phyloP scores from a whole-genome alignment of 2,113 vertebrate genomes.

The rat (Rattus norvegicus) region GRCr8 NC_086022.1:137882501-137883000 shows the following conservation, averaged over 20 bases:
- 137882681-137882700: not conserved
- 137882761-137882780: not conserved
- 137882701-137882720: not conserved
- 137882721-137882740: not conserved
- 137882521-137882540: no score
- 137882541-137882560: not conserved
- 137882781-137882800: not conserved
- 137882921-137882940: not conserved
- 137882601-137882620: not conserved
- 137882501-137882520: not conserved
- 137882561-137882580: not conserved
- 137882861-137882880: not conserved
- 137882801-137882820: not conserved
- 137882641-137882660: not conserved
- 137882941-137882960: not conserved
- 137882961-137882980: no score
- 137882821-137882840: not conserved
- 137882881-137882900: not conserved
- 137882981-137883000: not conserved
- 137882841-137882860: constrained; percentile 8
- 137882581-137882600: not conserved
- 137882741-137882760: not conserved
- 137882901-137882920: not conserved
- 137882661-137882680: not conserved
- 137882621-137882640: not conserved